A percentile compares a stretch with the other conserved stretches of the same genome.
Conservation (phyloP, 2,797 vertebrate species). For the Phoeniculus purpureus region DNA sequence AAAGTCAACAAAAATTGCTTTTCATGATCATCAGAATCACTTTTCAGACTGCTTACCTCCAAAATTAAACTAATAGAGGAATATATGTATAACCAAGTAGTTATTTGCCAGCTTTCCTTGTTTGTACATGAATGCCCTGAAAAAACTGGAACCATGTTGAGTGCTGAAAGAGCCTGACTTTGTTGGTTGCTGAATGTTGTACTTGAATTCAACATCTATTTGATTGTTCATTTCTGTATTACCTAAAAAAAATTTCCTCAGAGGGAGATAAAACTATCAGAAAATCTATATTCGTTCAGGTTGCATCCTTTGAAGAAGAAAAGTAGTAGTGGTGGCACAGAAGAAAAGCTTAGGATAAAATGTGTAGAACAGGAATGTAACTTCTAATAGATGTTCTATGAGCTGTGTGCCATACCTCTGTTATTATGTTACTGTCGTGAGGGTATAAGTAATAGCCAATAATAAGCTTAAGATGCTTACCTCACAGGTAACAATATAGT, state of each 20-base stretch:
- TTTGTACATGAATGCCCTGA: background rate
- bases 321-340: background rate
- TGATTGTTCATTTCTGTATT: conserved; percentile 28
- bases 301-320: background rate
- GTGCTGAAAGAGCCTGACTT: conserved; percentile 33
- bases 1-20: background rate
- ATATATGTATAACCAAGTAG: background rate
- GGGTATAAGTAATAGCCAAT: background rate
- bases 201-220: conserved; percentile 57
- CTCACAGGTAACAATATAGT: background rate
- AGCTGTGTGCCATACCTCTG: background rate
- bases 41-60: background rate
- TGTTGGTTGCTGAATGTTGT: conserved; percentile 58
- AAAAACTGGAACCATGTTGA: conserved; percentile 4
- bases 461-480: background rate
- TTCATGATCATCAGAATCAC: background rate
- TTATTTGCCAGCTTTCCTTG: background rate
- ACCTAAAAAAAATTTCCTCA: background rate
- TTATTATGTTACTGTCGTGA: background rate
- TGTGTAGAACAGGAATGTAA: background rate
- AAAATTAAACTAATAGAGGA: background rate
- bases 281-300: background rate
- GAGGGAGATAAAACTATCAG: background rate
- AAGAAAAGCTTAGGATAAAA: background rate
- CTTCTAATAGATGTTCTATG: background rate